phyloP scores from a whole-genome alignment of 2,113 vertebrate species.

The Cyprinodon variegatus region DNA sequence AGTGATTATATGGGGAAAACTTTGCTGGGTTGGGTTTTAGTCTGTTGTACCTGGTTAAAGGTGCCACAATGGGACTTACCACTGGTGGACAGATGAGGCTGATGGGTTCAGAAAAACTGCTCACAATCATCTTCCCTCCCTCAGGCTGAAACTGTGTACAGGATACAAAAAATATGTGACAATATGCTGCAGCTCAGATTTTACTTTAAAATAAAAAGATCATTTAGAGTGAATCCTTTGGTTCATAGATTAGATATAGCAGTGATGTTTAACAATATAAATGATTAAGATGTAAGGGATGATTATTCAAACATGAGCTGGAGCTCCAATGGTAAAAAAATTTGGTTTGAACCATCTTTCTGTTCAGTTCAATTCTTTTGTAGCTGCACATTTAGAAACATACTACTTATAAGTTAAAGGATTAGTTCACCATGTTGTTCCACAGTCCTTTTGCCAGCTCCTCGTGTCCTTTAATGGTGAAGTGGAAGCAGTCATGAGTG shows the following conservation, averaged over 20 bases:
- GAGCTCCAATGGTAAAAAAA: not conserved
- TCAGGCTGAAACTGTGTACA: slow-evolving; percentile 80
- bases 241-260: too few relatives aligned
- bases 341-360: too few relatives aligned
- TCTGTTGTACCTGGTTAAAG: not conserved
- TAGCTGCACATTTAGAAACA: too few relatives aligned
- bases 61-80: slow-evolving; percentile 57
- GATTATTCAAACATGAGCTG: not conserved
- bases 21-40: not conserved
- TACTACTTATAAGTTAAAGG: not conserved
- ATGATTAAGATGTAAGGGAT: not conserved
- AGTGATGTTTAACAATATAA: not conserved
- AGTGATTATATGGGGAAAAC: not conserved
- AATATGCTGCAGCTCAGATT: not conserved
- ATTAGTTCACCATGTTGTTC: slow-evolving; percentile 84
- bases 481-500: slow-evolving; percentile 85
- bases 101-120: slow-evolving; percentile 78
- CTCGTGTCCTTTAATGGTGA: slow-evolving; percentile 84
- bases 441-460: slow-evolving; percentile 83
- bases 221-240: too few relatives aligned
- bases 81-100: slow-evolving; percentile 79
- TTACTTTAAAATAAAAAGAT: not conserved
- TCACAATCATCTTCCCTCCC: slow-evolving; percentile 74
- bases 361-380: too few relatives aligned
- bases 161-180: not conserved